phyloP scores from a whole-genome alignment of 2,888 invertebrate genomes.

The Pogonocherus hispidulus region DNA sequence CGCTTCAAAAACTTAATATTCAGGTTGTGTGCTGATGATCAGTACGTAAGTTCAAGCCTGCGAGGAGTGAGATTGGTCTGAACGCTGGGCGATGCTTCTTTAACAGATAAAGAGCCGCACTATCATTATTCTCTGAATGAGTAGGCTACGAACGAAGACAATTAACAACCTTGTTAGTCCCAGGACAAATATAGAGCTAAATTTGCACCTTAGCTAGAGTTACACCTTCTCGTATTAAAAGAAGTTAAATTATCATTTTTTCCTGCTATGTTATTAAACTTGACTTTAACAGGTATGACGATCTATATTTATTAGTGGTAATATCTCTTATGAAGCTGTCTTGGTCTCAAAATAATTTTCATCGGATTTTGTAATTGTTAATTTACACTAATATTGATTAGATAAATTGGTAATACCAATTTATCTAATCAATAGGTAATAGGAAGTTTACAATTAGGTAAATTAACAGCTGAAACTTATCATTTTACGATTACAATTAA shows the following conservation, averaged over 20 bases:
- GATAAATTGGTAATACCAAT: too few species aligned
- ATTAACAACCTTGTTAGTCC: conserved; percentile 32
- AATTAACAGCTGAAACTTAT: too few species aligned
- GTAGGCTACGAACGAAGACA: conserved; percentile 19
- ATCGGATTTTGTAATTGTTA: too few species aligned
- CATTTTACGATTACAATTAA: too few species aligned
- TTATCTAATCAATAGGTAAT: too few species aligned
- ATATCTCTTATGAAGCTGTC: too few species aligned
- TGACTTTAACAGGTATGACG: too few species aligned
- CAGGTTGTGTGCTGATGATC: conserved; percentile 17
- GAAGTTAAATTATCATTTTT: neutral
- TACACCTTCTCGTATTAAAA: neutral
- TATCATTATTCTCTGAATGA: conserved; percentile 25
- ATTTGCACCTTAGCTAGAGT: neutral
- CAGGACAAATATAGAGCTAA: conserved; percentile 28
- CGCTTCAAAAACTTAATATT: conserved; percentile 14
- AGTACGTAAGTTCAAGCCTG: conserved; percentile 4
- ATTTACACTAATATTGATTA: too few species aligned
- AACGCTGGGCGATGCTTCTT: conserved; percentile 13
- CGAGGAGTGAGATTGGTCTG: conserved; percentile 11
- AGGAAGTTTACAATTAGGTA: too few species aligned
- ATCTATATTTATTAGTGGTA: too few species aligned
- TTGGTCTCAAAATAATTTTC: too few species aligned
- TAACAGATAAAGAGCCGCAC: conserved; percentile 29
- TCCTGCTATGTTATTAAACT: neutral